Evolutionary conservation across 2,888 invertebrate genomes (phyloP), one percentile per base, ranked within the genome.

Genomic region (Homarus gammarus): DNA sequence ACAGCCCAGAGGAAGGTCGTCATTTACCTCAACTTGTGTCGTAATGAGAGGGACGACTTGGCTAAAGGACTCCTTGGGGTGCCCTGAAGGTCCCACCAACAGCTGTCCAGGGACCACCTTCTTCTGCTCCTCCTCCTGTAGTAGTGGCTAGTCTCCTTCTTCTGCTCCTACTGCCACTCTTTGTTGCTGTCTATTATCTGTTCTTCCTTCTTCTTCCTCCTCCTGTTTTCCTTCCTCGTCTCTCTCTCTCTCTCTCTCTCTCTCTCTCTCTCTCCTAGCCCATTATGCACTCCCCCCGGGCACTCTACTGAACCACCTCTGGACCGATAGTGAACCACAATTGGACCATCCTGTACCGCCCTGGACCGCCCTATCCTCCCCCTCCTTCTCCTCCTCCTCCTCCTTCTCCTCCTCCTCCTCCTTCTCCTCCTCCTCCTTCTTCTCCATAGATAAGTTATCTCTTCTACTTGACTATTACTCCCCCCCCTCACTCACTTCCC

Each of bases 351-450:
- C n/a, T n/a, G n/a, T n/a, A n/a, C n/a, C n/a, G n/a, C n/a, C n/a
- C n/a, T n/a, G n/a, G n/a, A n/a, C n/a, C 27, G 12, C 68, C 2
- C 3, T 12, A 15, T 8, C 68, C 68, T 22, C n/a, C 68, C 68
- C n/a, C 68, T 61, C n/a, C 61, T n/a, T 6, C 56, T n/a, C 56
- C 56, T n/a, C 56, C 56, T n/a, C 56, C 56, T n/a, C 56, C 56
- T 1, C 56, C n/a, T n/a, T 56, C 61, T n/a, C 61, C 3, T n/a
- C 31, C 61, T 1, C 22, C 3, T n/a, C n/a, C n/a, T 61, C 61
- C n/a, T 61, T 61, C 61, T 61, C 68, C 31, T n/a, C 68, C 22
- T n/a, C n/a, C 56, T 18, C 31, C 31, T 15, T 49, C 49, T 12
- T 49, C 49, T 49, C 49, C 49, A 49, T 49, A 49, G 15, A 49